A percentile compares a stretch with the other conserved stretches of the same genome.
These are phyloP conservation scores for Yponomeuta cagnagella DNA, from an alignment of 2,888 invertebrate species.

Conservation along the genomic window DNA sequence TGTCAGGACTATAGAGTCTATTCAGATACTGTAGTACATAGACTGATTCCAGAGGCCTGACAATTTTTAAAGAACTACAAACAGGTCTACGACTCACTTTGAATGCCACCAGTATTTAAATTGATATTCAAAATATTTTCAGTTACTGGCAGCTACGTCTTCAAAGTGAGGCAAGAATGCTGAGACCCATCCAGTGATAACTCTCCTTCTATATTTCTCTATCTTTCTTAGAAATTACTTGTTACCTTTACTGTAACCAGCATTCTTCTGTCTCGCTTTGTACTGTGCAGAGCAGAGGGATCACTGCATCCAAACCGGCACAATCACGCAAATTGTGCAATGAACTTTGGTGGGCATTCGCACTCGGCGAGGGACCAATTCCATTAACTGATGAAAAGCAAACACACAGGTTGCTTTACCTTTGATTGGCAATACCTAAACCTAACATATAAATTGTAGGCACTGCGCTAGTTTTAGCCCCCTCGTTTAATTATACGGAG, in stretches of 20 bases:
- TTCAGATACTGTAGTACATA: too few relatives aligned
- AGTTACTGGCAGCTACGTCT: too few relatives aligned
- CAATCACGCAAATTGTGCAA: slow-evolving; percentile 32
- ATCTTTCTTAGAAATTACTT: too few relatives aligned
- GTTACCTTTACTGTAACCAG: background rate
- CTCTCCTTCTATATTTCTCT: too few relatives aligned
- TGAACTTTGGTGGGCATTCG: slow-evolving; percentile 31
- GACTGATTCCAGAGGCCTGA: too few relatives aligned
- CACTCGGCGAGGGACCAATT: slow-evolving; percentile 34
- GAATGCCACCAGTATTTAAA: too few relatives aligned
- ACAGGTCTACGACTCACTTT: too few relatives aligned
- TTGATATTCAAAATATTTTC: too few relatives aligned
- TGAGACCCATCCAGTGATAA: too few relatives aligned
- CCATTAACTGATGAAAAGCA: slow-evolving; percentile 53
- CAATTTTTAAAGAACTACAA: too few relatives aligned
- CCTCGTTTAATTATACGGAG: background rate
- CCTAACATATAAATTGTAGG: slow-evolving; percentile 31
- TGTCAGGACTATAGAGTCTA: too few relatives aligned
- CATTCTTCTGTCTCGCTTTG: background rate
- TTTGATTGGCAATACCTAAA: slow-evolving; percentile 23
- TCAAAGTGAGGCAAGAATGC: too few relatives aligned
- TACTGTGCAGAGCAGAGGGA: background rate
- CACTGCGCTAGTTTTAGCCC: background rate
- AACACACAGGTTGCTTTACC: slow-evolving; percentile 31
- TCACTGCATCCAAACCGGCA: background rate